These are phyloP conservation scores for Scrobipalpa atriplicella DNA, from an alignment of 2,888 invertebrate species.

Conservation along the genomic window DNA sequence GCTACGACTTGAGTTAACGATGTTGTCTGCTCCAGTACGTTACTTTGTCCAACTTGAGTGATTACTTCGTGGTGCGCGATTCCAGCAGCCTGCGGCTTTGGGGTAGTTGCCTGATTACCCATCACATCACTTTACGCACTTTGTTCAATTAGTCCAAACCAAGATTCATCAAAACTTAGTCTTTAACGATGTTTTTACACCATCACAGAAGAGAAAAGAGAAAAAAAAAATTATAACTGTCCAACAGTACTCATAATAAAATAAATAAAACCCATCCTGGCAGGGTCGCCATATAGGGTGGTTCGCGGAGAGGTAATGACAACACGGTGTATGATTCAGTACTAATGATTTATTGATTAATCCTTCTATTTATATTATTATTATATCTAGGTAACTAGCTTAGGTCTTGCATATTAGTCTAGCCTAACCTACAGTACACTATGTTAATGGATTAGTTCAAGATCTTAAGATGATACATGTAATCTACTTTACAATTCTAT, in stretches of 20 bases:
- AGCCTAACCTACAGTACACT: constrained; percentile 28
- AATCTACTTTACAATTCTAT: too few species aligned
- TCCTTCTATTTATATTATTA: constrained; percentile 5
- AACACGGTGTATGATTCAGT: constrained; percentile 4
- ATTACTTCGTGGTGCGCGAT: background rate
- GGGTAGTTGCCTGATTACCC: constrained; percentile 5
- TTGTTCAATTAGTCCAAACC: too few species aligned
- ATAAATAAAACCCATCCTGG: background rate
- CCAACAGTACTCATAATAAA: background rate
- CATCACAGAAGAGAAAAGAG: too few species aligned
- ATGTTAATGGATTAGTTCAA: too few species aligned
- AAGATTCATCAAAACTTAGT: background rate
- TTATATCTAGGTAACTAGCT: background rate
- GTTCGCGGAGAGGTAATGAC: background rate
- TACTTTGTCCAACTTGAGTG: background rate
- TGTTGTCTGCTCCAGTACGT: constrained; percentile 4
- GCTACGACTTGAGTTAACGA: background rate
- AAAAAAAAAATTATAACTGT: constrained; percentile 1
- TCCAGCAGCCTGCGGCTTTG: background rate
- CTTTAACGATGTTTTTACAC: too few species aligned
- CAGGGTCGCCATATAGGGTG: background rate
- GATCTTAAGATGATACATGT: too few species aligned
- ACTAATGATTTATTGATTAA: background rate
- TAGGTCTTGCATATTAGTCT: constrained; percentile 5
- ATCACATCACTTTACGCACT: background rate